Percentiles rank a stretch among this genome's conserved stretches.
Evolutionary conservation across 2,113 vertebrate genomes (phyloP).

Genomic region (Prinia subflava): DNA sequence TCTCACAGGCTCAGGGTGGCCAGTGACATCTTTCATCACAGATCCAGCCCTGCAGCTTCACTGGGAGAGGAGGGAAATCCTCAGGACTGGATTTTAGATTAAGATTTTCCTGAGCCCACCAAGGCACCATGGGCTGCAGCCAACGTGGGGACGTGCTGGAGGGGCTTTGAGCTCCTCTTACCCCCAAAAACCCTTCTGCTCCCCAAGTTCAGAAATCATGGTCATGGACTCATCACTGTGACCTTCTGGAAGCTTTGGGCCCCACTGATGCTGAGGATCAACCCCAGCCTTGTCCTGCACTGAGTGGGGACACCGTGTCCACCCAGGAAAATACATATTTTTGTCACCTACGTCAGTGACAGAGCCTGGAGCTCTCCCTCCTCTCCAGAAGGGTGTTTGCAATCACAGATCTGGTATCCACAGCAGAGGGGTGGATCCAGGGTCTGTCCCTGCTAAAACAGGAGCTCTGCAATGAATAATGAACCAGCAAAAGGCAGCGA

Average conservation of each 20-base stretch:
- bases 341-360: neutral
- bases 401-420: neutral
- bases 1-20: neutral
- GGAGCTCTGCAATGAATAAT: constrained; percentile 24
- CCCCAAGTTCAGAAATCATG: neutral
- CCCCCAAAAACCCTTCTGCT: neutral
- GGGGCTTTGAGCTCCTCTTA: neutral
- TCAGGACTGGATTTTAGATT: neutral
- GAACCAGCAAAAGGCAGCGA: constrained; percentile 12
- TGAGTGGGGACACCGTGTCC: neutral
- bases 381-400: neutral
- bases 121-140: accelerated
- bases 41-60: neutral
- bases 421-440: neutral
- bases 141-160: neutral
- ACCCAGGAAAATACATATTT: neutral
- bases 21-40: accelerated
- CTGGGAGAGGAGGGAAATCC: neutral
- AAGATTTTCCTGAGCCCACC: no score
- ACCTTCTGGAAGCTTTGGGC: neutral
- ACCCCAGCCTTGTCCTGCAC: neutral
- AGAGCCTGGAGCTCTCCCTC: neutral
- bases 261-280: neutral
- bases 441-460: constrained; percentile 18
- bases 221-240: neutral